Conservation (phyloP, 2,113 vertebrate genomes). For the Dipodomys stephensi region DNA sequence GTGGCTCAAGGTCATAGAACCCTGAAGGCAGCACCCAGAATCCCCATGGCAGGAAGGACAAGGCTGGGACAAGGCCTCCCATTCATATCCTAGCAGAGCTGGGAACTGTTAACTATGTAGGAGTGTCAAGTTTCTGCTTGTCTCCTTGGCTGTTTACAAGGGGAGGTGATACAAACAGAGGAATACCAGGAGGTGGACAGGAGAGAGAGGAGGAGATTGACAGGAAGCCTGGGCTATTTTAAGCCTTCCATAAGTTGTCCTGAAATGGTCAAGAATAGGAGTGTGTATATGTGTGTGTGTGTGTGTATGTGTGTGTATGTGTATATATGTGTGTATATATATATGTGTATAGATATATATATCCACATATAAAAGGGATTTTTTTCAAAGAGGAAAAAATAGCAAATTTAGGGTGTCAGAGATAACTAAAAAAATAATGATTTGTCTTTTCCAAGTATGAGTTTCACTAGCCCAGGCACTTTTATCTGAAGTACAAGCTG, state of each 20-base stretch:
- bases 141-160: neutral
- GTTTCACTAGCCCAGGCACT: neutral
- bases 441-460: slow-evolving; percentile 22
- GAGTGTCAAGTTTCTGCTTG: neutral
- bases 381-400: slow-evolving; percentile 48
- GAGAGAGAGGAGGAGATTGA: neutral
- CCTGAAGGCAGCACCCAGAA: neutral
- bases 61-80: neutral
- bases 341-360: slow-evolving; percentile 17
- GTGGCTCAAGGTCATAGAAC: neutral
- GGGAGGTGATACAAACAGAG: neutral
- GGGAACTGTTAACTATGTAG: neutral
- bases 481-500: neutral
- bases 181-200: neutral
- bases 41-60: neutral
- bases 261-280: slow-evolving; percentile 55
- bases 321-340: too few species aligned
- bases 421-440: slow-evolving; percentile 29
- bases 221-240: slow-evolving; percentile 34
- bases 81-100: neutral
- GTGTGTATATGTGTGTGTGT: slow-evolving; percentile 34
- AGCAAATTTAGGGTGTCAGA: slow-evolving; percentile 27
- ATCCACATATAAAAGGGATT: slow-evolving; percentile 19
- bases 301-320: too few species aligned
- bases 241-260: slow-evolving; percentile 29